Evolutionary conservation across 2,113 vertebrate species (phyloP).

Genomic region (Aplodontia rufa): DNA sequence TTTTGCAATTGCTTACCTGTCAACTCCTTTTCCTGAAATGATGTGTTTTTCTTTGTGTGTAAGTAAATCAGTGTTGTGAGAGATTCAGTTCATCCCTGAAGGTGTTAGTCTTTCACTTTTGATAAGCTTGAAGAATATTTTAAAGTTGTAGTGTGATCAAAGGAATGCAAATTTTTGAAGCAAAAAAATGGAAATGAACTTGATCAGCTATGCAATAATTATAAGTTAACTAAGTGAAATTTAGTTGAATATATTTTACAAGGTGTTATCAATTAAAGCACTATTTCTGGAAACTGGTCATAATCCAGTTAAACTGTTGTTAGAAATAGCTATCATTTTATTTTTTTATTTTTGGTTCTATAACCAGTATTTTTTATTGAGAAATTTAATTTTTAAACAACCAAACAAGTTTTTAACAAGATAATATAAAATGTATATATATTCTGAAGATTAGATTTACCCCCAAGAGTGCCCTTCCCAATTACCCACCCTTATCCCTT

Average conservation of each 20-base stretch:
- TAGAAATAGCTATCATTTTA: too few species aligned
- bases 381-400: too few species aligned
- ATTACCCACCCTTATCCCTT: too few species aligned
- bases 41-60: background rate
- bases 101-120: background rate
- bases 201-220: background rate
- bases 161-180: background rate
- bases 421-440: too few species aligned
- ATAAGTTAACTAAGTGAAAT: conserved; percentile 9
- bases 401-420: too few species aligned
- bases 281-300: background rate
- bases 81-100: background rate
- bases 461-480: too few species aligned
- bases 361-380: too few species aligned
- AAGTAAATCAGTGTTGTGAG: background rate
- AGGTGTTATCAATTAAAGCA: background rate
- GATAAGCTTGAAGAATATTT: conserved; percentile 6
- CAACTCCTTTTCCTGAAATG: background rate
- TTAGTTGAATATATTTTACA: background rate
- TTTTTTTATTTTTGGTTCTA: too few species aligned
- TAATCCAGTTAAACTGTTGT: background rate
- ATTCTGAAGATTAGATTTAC: too few species aligned
- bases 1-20: background rate
- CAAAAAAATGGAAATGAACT: conserved; percentile 5
- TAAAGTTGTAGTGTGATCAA: background rate